A percentile compares a stretch with the other conserved stretches of the same genome.
These are phyloP conservation scores for Pseudanteris insignis DNA, from an alignment of 2,888 invertebrate species.

Conservation along the genomic window DNA sequence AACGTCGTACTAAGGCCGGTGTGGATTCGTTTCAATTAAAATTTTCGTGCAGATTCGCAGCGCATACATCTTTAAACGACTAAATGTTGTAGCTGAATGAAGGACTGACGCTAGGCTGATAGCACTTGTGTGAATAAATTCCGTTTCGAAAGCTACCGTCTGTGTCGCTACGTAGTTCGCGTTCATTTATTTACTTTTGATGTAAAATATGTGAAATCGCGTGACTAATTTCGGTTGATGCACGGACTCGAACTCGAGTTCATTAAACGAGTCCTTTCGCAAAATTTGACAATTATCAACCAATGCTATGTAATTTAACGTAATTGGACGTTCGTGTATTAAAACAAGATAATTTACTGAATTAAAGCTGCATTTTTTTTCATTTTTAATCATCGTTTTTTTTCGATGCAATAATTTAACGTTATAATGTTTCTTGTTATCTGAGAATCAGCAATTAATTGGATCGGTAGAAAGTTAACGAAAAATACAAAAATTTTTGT, in stretches of 20 bases:
- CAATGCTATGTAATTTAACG: no score
- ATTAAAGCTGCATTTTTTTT: no score
- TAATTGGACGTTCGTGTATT: no score
- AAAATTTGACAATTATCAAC: conserved; percentile 15
- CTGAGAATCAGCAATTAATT: no score
- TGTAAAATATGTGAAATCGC: conserved; percentile 17
- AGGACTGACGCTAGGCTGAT: conserved; percentile 20
- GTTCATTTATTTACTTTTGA: conserved; percentile 17
- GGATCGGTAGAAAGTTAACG: no score
- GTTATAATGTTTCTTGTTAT: no score
- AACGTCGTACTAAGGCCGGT: conserved; percentile 28
- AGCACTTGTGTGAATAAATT: conserved; percentile 33
- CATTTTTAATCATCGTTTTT: no score
- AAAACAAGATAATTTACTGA: no score
- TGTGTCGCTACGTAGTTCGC: not conserved
- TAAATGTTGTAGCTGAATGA: conserved; percentile 32
- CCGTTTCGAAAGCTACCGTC: conserved; percentile 11
- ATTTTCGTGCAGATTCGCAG: conserved; percentile 29
- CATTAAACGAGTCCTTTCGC: conserved; percentile 9
- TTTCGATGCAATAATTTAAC: no score
- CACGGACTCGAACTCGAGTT: conserved; percentile 12
- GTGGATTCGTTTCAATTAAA: conserved; percentile 41
- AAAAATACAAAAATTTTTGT: no score
- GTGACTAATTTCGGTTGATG: conserved; percentile 10
- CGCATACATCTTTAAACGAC: conserved; percentile 36